Conservation (phyloP, 2,888 invertebrate genomes). For the Cylindroiulus punctatus region DNA sequence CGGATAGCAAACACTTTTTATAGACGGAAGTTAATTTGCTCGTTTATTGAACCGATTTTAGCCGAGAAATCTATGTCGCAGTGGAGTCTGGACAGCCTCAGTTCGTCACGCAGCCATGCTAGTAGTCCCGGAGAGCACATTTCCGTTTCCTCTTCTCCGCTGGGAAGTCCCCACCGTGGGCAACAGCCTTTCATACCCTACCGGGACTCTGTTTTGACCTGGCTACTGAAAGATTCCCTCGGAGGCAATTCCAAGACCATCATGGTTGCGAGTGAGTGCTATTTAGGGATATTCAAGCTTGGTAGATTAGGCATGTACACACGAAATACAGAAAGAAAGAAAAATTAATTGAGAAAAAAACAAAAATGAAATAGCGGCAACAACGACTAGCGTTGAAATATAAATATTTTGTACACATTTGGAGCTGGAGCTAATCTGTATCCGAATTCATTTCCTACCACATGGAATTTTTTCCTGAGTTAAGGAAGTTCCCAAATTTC, state of each 20-base stretch:
- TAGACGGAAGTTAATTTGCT: not conserved
- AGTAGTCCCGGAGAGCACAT: conserved; percentile 59
- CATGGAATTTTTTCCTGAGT: no score
- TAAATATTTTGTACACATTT: no score
- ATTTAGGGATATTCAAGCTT: no score
- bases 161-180: conserved; percentile 56
- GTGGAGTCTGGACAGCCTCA: conserved; percentile 62
- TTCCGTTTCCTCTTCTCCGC: conserved; percentile 57
- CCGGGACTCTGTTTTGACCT: conserved; percentile 86
- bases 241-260: conserved; percentile 92
- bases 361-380: no score
- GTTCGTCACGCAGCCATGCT: conserved; percentile 61
- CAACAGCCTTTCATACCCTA: conserved; percentile 80
- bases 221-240: conserved; percentile 86
- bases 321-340: no score
- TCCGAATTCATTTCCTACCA: no score
- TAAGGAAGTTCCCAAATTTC: no score
- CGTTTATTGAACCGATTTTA: conserved; percentile 60
- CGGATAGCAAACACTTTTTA: not conserved
- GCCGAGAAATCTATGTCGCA: conserved; percentile 66
- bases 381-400: no score
- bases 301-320: no score
- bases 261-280: conserved; percentile 82
- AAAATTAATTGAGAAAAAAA: no score
- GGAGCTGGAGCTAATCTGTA: no score